Conservation (phyloP, 2,113 vertebrate species). For the Triplophysa tibetana region DNA sequence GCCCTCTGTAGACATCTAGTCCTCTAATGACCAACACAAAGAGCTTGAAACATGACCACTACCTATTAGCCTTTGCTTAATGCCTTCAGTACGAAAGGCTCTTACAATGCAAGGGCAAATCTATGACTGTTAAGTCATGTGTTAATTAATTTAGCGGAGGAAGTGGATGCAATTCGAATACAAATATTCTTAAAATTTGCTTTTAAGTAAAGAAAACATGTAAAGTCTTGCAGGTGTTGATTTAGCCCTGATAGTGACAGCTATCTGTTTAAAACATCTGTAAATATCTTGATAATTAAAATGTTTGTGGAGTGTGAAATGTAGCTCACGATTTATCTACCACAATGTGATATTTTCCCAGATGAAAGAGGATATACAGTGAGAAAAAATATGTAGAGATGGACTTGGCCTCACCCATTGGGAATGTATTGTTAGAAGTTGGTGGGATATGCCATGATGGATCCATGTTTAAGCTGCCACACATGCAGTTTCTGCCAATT, state of each 20-base stretch:
- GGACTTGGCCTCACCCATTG: not conserved
- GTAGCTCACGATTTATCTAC: not conserved
- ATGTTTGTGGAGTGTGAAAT: not conserved
- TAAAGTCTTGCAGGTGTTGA: not conserved
- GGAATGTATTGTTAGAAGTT: too few relatives aligned
- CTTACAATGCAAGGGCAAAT: conserved; percentile 31
- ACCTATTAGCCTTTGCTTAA: conserved; percentile 40
- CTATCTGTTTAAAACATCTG: not conserved
- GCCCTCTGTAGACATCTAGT: conserved; percentile 11
- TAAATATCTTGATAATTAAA: too few relatives aligned
- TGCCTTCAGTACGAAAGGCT: conserved; percentile 21
- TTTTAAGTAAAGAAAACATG: not conserved
- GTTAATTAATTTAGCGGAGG: not conserved
- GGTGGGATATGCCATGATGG: too few relatives aligned
- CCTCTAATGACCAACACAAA: conserved; percentile 44
- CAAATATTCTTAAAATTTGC: not conserved
- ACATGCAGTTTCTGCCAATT: too few relatives aligned
- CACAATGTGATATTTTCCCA: not conserved
- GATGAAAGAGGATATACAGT: not conserved
- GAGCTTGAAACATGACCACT: conserved; percentile 39
- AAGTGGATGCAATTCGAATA: conserved; percentile 7
- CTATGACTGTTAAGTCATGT: conserved; percentile 6
- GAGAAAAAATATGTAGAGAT: not conserved
- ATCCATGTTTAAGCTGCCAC: too few relatives aligned
- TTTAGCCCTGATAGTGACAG: not conserved